phyloP scores from a whole-genome alignment of 1,140 invertebrate genomes.

The Drosophila prosaltans region DNA sequence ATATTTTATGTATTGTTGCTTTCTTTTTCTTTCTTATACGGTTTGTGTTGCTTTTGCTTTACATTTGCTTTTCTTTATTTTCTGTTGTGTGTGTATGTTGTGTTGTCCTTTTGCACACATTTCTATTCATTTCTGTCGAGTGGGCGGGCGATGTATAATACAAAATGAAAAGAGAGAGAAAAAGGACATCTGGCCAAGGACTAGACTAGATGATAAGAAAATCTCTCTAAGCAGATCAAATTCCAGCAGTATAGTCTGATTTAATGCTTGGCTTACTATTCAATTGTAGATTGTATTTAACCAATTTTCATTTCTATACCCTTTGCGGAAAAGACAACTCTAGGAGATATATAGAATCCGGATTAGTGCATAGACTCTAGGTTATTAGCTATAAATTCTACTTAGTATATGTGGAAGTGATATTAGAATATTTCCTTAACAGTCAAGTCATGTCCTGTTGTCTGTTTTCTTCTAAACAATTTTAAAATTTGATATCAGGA shows the following conservation, averaged over 20 bases:
- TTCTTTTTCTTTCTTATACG: not conserved
- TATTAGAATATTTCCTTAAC: too few relatives aligned
- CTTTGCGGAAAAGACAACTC: too few relatives aligned
- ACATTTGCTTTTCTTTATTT: conserved; percentile 28
- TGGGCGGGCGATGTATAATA: not conserved
- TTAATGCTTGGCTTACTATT: not conserved
- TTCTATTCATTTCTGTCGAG: conserved; percentile 28
- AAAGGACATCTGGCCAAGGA: conserved; percentile 18
- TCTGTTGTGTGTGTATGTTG: conserved; percentile 9
- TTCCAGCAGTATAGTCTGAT: not conserved
- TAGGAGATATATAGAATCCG: too few relatives aligned
- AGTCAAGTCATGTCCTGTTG: too few relatives aligned
- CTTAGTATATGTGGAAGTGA: too few relatives aligned
- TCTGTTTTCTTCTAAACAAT: too few relatives aligned
- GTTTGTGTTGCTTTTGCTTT: conserved; percentile 9
- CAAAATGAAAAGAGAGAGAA: not conserved
- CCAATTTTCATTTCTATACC: too few relatives aligned
- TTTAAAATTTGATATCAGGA: too few relatives aligned
- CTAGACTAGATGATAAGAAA: not conserved
- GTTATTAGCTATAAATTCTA: too few relatives aligned
- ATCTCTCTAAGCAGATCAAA: not conserved
- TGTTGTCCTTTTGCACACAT: conserved; percentile 20
- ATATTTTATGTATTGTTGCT: conserved; percentile 5
- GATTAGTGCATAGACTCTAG: too few relatives aligned
- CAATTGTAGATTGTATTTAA: too few relatives aligned